Base-by-base conservation (phyloP, 1,140 invertebrate species). In the Brachionus calyciflorus region DNA sequence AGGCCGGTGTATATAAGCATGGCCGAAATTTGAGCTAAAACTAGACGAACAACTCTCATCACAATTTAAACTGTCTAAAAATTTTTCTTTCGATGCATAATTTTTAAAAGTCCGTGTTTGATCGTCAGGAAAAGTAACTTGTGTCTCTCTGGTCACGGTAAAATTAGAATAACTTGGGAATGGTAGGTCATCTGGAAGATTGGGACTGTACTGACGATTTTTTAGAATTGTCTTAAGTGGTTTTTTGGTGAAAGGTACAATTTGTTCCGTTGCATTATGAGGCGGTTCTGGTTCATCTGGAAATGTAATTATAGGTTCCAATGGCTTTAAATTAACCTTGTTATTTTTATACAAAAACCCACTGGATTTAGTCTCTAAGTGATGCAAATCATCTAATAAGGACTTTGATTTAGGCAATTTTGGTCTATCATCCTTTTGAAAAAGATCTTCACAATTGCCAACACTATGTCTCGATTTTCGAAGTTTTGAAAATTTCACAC, bases 1-100 rank as follows among this genome's bases (percentile, higher is more conserved):
- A 44, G 37, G 17, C 21, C 24, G 41, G 19, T 65, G 60, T 4
- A 65, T 21, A 44, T 65, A 44, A 6, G 33, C 60, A 65, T 65
- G 60, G 24, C 17, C 55, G 33, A 60, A 60, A 14, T 30, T 17
- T 14, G 55, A 60, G 19, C 60, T 65, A 24, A 65, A 41, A 28
- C 37, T 44, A 28, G 60, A 65, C 12, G 60, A 65, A 44, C 60
- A 65, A 65, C 60, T 65, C 21, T 37, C 19, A 65, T 65, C 60
- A 44, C 60, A 65, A 44, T 44, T 65, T 44, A 65, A 14, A n/a
- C 60, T 65, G 7, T 65, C 60, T 2, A 65, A 12, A 65, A 65
- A 65, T 9, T 65, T 65, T 44, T 65, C 17, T 24, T 65, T 65
- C 4, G 60, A 44, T 41, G 40, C 30, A 12, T 65, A 7, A 3